Conservation (phyloP, 2,113 vertebrate genomes). For the Eulemur rufifrons region DNA sequence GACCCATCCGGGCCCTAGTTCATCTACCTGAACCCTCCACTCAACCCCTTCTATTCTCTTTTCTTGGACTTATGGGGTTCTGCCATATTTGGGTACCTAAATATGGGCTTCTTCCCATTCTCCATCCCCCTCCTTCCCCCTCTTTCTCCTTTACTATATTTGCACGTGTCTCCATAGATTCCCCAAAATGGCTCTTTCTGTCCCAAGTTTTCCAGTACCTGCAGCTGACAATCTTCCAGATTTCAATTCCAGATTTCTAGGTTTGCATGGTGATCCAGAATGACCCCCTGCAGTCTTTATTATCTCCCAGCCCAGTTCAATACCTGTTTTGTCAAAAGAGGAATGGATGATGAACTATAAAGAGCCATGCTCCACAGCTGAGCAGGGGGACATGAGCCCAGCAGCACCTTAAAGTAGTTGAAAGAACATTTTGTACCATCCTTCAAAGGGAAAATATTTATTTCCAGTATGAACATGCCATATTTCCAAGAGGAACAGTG, state of each 20-base stretch:
- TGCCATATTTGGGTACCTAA: no score
- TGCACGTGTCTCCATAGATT: neutral
- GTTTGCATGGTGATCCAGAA: neutral
- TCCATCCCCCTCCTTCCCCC: neutral
- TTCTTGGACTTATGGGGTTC: no score
- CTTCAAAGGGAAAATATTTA: neutral
- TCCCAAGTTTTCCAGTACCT: neutral
- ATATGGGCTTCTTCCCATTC: no score
- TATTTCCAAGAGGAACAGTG: no score
- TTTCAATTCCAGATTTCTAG: neutral
- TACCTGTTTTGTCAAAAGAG: neutral
- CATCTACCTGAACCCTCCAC: no score
- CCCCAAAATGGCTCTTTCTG: neutral
- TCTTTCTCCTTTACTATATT: neutral
- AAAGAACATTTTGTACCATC: neutral
- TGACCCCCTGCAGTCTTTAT: neutral
- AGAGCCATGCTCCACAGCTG: neutral
- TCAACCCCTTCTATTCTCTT: no score
- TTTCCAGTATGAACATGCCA: neutral
- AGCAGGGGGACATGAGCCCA: neutral
- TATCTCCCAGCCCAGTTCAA: neutral
- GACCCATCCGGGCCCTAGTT: no score
- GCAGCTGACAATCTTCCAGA: neutral
- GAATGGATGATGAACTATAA: no score
- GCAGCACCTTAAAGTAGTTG: neutral